These are phyloP conservation scores for Sarcophaga bullata DNA, from an alignment of 1,140 invertebrate species.

Conservation along the genomic window DNA sequence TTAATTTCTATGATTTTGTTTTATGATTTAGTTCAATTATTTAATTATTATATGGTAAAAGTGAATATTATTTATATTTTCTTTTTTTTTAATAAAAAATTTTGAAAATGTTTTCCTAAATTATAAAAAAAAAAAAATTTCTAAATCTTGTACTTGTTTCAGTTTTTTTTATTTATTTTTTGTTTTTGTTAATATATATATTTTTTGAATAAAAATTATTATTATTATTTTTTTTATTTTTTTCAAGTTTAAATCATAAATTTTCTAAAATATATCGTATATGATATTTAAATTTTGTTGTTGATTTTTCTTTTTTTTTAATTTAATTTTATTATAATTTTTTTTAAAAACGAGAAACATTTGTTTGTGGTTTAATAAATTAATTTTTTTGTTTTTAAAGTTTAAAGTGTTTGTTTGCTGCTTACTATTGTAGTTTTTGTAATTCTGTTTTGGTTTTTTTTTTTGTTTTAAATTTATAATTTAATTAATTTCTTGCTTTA, in stretches of 20 bases:
- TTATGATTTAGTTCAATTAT: neutral
- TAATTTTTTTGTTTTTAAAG: slow-evolving; percentile 8
- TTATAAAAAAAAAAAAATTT: slow-evolving; percentile 21
- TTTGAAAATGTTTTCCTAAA: slow-evolving; percentile 21
- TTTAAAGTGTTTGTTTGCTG: slow-evolving; percentile 23
- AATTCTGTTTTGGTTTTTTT: slow-evolving; percentile 23
- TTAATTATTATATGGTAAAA: slow-evolving; percentile 37
- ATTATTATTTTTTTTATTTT: too few relatives aligned
- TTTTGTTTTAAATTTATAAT: neutral
- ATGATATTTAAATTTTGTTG: neutral
- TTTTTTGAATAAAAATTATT: slow-evolving; percentile 6
- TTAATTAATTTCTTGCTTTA: slow-evolving; percentile 16
- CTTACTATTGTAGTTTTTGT: slow-evolving; percentile 1
- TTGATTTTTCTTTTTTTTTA: neutral
- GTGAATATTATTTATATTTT: slow-evolving; percentile 31
- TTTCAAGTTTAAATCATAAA: neutral
- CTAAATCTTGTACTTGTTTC: slow-evolving; percentile 25
- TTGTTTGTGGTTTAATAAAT: slow-evolving; percentile 19
- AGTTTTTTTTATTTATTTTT: neutral
- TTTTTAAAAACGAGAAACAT: slow-evolving; percentile 37
- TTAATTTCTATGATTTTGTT: slow-evolving; percentile 23
- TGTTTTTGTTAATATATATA: neutral
- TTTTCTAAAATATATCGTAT: neutral
- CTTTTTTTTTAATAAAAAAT: neutral
- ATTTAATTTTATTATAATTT: slow-evolving; percentile 14